Evolutionary conservation across 30 jellyfish, hydroid and myxozoan genomes (phyloP).

Genomic region (Morbakka virulenta): DNA sequence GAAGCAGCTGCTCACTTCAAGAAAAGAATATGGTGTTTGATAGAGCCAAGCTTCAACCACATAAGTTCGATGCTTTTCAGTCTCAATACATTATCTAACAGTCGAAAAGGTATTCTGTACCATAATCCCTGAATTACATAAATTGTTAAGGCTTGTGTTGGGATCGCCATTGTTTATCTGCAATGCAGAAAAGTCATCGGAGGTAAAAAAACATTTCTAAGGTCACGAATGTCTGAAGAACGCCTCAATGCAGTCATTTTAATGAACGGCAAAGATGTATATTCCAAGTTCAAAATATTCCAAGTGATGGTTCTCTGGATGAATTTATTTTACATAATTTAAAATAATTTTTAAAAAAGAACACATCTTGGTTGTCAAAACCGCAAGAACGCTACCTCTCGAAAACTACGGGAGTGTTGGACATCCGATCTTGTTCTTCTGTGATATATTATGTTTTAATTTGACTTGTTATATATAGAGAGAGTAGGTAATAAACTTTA

Average conservation of each 20-base stretch:
- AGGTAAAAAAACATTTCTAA: constrained; percentile 19
- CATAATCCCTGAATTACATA: constrained; percentile 38
- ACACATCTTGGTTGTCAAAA: no score
- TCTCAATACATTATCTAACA: constrained; percentile 26
- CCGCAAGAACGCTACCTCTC: no score
- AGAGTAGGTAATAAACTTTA: no score
- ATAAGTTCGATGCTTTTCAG: constrained; percentile 30
- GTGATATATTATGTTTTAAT: no score
- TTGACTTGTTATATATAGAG: no score
- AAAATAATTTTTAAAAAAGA: no score
- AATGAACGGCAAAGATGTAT: constrained; percentile 44
- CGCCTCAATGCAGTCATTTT: constrained; percentile 51
- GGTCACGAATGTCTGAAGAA: constrained; percentile 52
- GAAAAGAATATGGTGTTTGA: constrained; percentile 21
- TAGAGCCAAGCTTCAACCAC: constrained; percentile 32
- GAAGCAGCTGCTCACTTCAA: no score
- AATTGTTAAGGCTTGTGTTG: constrained; percentile 41
- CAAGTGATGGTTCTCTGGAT: no score
- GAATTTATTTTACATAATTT: no score
- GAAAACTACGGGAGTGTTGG: no score
- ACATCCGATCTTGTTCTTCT: no score
- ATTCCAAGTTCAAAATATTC: no score
- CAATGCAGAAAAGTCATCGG: constrained; percentile 52
- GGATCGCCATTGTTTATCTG: constrained; percentile 48
- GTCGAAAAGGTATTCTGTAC: constrained; percentile 41